Base-by-base conservation (phyloP, 2,888 invertebrate genomes). In the Thymelicus acteon region DNA sequence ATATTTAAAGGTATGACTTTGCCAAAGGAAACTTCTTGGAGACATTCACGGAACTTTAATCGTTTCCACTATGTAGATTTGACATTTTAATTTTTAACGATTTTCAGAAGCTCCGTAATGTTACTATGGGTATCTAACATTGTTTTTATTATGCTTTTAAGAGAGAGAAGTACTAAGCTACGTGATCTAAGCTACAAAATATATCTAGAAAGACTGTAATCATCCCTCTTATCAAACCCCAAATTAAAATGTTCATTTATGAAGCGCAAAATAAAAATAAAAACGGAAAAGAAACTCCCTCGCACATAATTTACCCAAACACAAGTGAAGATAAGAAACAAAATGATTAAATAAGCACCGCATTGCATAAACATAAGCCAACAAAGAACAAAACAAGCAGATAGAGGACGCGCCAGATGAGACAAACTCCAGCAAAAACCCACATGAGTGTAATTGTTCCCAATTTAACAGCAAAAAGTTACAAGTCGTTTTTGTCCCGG, bases 401-500 rank as follows among this genome's bases (percentile, higher is more conserved):
- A 40, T 40, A 54, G 7, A 47, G n/a, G 24, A 24, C 8, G 8
- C 52, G 7, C 12, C 57, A 57, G 57, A 57, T 37, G 57, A 57
- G 40, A 39, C 24, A 37, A 57, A 48, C 24, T 57, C 31, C 8
- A 19, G 24, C 64, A 70, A 70, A 70, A 70, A 70, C 49, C 49
- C 63, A 19, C 54, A 58, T 40, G 63, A 58, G 49, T 70, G 64
- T 70, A 70, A 70, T 70, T 64, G 69, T 70, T 58, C 58, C 31
- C 64, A 64, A 64, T 70, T 70, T 70, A 70, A 64, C 69, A 64
- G 63, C 69, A 70, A 70, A 70, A 70, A 70, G 58, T 70, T 58
- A 70, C 65, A 60, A 39, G 60, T 52, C 15, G 63, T 63, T 63
- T 63, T 63, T 63, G 63, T 57, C 57, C 54, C 24, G 24, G 54